Evolutionary conservation across 2,797 vertebrate species (phyloP), one percentile per base, ranked within the genome.

Genomic region (Amniataba percoides): DNA sequence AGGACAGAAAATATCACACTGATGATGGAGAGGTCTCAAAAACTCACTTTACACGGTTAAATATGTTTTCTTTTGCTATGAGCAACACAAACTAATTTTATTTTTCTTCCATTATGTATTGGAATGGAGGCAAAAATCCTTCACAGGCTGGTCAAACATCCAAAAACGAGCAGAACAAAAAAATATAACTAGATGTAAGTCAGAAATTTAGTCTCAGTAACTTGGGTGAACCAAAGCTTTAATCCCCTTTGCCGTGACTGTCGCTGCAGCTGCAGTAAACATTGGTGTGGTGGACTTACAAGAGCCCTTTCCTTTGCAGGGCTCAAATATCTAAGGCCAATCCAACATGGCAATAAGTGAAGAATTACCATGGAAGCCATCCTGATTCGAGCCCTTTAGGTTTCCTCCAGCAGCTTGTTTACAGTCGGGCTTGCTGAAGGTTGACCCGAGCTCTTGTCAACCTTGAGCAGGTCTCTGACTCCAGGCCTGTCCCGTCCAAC

Each of bases 391-490:
- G 90, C 89, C 90, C 89, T 89, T 90, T 85, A 90, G 93, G 73
- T 87, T 86, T 82, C 82, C 77, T 73, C 65, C 83, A 89, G 89
- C 92, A 89, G 91, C 91, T 92, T 94, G 92, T 94, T 94, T 94
- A 91, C 90, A 87, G 86, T 80, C 15, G 58, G 87, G 43, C 80
- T 84, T 21, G 83, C 87, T 90, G 88, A 91, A 81, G 88, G 85
- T 91, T 89, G 91, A 94, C 90, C 92, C 89, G 66, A 14, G 89
- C 87, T 92, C 87, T 89, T 92, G 92, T 90, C 92, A 93, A 93
- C 93, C 93, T 92, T 92, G 91, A 93, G 89, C 93, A 94, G 93
- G 93, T 94, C 93, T 91, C 87, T 87, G 92, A 92, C 93, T 91
- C 86, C 80, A 59, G 92, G 92, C 87, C 86, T 83, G 87, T 92